Percentiles rank a stretch among this genome's conserved stretches.
Conservation (phyloP, 2,113 vertebrate species). For the Nannobrachium achirus region DNA sequence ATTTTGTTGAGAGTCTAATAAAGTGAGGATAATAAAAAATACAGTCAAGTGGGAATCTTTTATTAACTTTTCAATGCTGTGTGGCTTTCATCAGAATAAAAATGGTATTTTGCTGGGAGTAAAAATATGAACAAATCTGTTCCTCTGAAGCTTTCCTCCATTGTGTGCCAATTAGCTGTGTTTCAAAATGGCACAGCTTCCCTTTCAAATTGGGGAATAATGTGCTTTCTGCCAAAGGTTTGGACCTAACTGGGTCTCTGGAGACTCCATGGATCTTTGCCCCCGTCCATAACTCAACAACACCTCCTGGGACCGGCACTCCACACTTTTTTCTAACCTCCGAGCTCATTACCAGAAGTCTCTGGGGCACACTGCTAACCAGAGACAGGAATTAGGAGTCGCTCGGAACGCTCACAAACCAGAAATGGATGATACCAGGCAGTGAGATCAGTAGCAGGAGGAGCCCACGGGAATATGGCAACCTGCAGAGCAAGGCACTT, state of each 20-base stretch:
- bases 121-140: constrained; percentile 31
- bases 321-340: constrained; percentile 81
- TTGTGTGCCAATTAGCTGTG: constrained; percentile 69
- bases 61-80: constrained; percentile 18
- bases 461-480: constrained; percentile 69
- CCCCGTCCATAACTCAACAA: constrained; percentile 76
- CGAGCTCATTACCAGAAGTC: constrained; percentile 91
- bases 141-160: constrained; percentile 36
- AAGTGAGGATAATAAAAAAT: constrained; percentile 8
- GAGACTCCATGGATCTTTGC: constrained; percentile 57
- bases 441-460: constrained; percentile 73
- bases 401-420: constrained; percentile 77
- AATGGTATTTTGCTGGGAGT: constrained; percentile 24
- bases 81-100: constrained; percentile 27
- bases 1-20: too few species aligned
- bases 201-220: constrained; percentile 70
- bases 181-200: constrained; percentile 73
- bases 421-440: constrained; percentile 79
- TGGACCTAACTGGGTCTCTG: constrained; percentile 72
- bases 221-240: constrained; percentile 65
- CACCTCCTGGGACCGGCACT: constrained; percentile 87
- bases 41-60: constrained; percentile 8
- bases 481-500: constrained; percentile 78
- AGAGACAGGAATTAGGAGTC: constrained; percentile 88
- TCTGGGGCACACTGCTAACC: constrained; percentile 82